Percentiles rank a stretch among this genome's conserved stretches.
Evolutionary conservation across 2,888 invertebrate genomes (phyloP).

Genomic region (Vesta saturnalis): DNA sequence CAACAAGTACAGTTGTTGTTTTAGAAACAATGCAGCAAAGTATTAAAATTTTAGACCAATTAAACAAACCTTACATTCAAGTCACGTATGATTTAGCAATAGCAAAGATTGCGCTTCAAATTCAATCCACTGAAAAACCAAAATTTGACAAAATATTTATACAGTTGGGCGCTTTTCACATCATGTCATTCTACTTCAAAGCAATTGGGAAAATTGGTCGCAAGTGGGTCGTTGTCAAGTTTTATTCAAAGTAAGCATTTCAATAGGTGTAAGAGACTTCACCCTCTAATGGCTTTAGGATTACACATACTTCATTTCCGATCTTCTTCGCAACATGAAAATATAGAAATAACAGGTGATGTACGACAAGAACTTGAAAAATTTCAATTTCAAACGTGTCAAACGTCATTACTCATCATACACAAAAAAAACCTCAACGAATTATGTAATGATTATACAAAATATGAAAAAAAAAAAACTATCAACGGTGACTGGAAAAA

Average conservation of each 20-base stretch:
- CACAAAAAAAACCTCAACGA: too few species aligned
- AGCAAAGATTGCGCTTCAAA: slow-evolving; percentile 46
- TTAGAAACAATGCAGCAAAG: slow-evolving; percentile 31
- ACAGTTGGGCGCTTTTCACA: slow-evolving; percentile 44
- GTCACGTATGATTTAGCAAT: slow-evolving; percentile 49
- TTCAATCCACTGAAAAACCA: too few species aligned
- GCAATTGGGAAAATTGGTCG: slow-evolving; percentile 44
- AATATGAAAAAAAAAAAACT: too few species aligned
- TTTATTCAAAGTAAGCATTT: slow-evolving; percentile 49
- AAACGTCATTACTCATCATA: too few species aligned
- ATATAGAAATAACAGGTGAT: too few species aligned
- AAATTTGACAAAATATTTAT: slow-evolving; percentile 45
- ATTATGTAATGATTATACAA: too few species aligned
- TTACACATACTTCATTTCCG: neutral
- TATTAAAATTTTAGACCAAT: slow-evolving; percentile 31
- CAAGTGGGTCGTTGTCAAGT: slow-evolving; percentile 43
- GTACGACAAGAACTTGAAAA: too few species aligned
- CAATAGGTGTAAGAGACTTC: slow-evolving; percentile 48
- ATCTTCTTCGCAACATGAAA: neutral
- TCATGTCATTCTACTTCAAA: too few species aligned
- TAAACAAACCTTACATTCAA: slow-evolving; percentile 29
- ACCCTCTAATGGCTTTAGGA: slow-evolving; percentile 34
- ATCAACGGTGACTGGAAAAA: too few species aligned
- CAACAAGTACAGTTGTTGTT: slow-evolving; percentile 46
- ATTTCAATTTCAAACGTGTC: too few species aligned